A percentile compares a stretch with the other conserved stretches of the same genome.
phyloP scores from a whole-genome alignment of 2,113 vertebrate species.

The Eurystomus gularis region DNA sequence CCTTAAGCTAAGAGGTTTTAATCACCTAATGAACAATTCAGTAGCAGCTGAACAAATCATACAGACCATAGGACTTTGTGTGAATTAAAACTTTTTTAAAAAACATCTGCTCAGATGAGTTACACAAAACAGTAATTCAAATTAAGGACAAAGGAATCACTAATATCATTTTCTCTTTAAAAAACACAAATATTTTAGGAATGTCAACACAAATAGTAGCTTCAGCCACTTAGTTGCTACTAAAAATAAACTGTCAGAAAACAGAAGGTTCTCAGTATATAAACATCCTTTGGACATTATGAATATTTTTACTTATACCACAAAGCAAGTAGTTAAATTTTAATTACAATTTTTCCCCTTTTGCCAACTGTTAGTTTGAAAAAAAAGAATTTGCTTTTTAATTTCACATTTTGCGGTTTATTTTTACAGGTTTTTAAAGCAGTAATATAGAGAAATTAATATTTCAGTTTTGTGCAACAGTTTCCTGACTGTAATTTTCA shows the following conservation, averaged over 20 bases:
- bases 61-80: fast-evolving
- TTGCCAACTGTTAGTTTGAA: neutral
- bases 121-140: neutral
- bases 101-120: neutral
- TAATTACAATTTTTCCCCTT: neutral
- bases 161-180: neutral
- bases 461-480: neutral
- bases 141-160: neutral
- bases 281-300: neutral
- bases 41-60: neutral
- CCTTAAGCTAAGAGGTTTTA: neutral
- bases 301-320: neutral
- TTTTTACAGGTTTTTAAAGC: neutral
- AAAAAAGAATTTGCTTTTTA: neutral
- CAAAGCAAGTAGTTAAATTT: neutral
- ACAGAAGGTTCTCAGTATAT: neutral
- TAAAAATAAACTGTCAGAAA: neutral
- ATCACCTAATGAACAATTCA: neutral
- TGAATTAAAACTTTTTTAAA: neutral
- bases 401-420: neutral
- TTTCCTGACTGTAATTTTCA: neutral
- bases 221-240: neutral
- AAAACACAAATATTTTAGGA: neutral
- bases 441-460: neutral
- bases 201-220: neutral